Conservation (phyloP, 1,140 invertebrate species). For the Apis cerana region DNA sequence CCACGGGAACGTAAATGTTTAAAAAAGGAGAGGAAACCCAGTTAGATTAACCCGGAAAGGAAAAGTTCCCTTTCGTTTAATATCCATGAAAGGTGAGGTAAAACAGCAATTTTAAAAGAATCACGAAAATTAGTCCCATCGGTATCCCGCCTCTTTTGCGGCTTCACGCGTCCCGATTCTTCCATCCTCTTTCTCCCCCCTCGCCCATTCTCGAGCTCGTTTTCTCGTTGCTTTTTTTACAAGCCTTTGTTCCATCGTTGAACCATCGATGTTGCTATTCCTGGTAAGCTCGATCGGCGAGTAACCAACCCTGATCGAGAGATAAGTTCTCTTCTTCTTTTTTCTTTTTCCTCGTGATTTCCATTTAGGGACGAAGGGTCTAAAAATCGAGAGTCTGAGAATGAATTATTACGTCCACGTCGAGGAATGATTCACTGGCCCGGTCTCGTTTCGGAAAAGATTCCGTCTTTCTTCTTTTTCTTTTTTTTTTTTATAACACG, state of each 20-base stretch:
- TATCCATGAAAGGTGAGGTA: neutral
- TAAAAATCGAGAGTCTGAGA: neutral
- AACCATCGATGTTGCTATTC: conserved; percentile 13
- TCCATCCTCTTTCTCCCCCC: neutral
- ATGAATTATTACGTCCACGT: conserved; percentile 13
- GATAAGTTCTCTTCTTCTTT: conserved; percentile 30
- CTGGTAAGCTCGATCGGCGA: conserved; percentile 29
- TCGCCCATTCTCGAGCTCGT: neutral
- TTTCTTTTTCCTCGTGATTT: neutral
- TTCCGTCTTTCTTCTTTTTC: neutral
- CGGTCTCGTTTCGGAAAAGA: neutral
- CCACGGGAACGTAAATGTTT: no score
- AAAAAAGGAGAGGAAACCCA: no score
- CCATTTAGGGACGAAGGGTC: neutral
- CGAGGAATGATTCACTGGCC: neutral
- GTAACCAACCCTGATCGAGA: conserved; percentile 37
- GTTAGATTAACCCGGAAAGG: no score
- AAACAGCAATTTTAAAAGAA: neutral
- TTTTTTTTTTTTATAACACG: neutral
- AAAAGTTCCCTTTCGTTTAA: neutral
- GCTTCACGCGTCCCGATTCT: neutral
- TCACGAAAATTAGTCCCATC: neutral
- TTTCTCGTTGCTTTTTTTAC: neutral
- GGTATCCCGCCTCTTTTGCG: neutral
- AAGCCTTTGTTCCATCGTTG: conserved; percentile 49